These are phyloP conservation scores for Sinhomidia bicolor DNA, from an alignment of 2,888 invertebrate genomes.

Conservation along the genomic window DNA sequence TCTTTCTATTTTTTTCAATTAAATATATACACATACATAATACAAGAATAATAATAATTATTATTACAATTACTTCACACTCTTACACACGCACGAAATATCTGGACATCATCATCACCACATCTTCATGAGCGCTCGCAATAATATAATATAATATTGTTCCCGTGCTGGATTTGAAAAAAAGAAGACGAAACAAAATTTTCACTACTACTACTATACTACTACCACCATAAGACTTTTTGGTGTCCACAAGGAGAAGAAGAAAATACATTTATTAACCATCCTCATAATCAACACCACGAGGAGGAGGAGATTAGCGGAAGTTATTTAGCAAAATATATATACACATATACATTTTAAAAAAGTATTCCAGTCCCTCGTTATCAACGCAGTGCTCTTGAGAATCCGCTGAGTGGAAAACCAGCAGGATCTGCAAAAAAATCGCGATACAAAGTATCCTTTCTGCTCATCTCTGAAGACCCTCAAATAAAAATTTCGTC, in stretches of 20 bases:
- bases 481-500: no score
- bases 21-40: slow-evolving; percentile 48
- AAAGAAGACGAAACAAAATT: slow-evolving; percentile 23
- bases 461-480: background rate
- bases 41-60: slow-evolving; percentile 11
- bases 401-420: no score
- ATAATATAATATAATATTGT: slow-evolving; percentile 5
- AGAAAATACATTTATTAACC: background rate
- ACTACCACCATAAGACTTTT: background rate
- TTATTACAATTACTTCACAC: slow-evolving; percentile 1
- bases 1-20: slow-evolving; percentile 65
- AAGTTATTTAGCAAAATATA: background rate
- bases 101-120: background rate
- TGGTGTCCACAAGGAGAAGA: background rate
- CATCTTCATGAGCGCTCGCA: slow-evolving; percentile 7
- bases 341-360: no score
- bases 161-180: slow-evolving; percentile 27
- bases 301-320: background rate
- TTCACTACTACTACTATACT: no score
- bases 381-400: background rate
- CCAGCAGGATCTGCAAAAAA: no score
- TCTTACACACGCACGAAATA: slow-evolving; percentile 14
- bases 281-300: background rate
- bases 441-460: background rate
- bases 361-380: background rate